phyloP scores from a whole-genome alignment of 2,113 vertebrate species.

The Tachycineta bicolor region DNA sequence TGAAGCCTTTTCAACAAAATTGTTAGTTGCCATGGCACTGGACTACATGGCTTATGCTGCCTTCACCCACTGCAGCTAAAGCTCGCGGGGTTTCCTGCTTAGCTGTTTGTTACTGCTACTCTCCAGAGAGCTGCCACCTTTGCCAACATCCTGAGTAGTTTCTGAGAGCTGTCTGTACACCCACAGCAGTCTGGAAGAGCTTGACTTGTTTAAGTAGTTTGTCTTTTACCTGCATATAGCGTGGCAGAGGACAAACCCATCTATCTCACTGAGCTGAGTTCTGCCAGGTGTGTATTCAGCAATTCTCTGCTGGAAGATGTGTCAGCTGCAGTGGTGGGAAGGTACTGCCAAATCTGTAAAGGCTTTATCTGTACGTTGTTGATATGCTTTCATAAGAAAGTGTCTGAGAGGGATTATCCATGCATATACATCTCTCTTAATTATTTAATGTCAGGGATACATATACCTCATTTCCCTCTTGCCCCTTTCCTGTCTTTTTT shows the following conservation, averaged over 20 bases:
- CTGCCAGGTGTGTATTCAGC: not conserved
- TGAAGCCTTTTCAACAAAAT: not conserved
- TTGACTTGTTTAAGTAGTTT: not conserved
- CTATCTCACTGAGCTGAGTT: accelerated
- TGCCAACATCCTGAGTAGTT: accelerated
- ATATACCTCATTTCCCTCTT: not conserved
- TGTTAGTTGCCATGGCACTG: not conserved
- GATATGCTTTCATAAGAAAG: not conserved
- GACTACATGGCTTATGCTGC: not conserved
- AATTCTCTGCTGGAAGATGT: not conserved
- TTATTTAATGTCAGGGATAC: not conserved
- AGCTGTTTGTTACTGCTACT: not conserved
- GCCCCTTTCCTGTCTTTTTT: accelerated
- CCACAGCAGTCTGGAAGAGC: not conserved
- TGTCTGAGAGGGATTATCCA: not conserved
- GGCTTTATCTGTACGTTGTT: not conserved
- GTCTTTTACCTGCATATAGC: not conserved
- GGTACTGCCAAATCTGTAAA: not conserved
- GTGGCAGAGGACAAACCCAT: not conserved
- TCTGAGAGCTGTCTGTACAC: not conserved
- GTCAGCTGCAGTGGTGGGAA: not conserved
- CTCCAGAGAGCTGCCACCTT: not conserved
- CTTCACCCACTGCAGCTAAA: not conserved
- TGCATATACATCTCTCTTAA: not conserved
- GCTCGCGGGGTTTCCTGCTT: not conserved